phyloP scores from a whole-genome alignment of 2,797 vertebrate species.

The Pachyuromys duprasi region DNA sequence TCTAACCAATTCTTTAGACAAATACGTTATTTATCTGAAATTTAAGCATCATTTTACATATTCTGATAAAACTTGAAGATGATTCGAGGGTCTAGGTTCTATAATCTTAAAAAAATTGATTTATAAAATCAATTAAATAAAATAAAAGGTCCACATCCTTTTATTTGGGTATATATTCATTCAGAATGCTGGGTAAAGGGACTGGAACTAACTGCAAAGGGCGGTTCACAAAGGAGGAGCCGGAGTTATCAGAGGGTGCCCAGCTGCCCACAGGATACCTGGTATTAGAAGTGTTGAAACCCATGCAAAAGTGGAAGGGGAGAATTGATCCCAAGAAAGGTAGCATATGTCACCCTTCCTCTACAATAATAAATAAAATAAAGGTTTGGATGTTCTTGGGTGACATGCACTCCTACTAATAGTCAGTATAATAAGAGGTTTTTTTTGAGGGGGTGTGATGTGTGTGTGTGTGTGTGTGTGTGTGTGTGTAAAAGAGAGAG shows the following conservation, averaged over 20 bases:
- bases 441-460: background rate
- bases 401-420: background rate
- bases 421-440: background rate
- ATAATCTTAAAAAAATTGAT: background rate
- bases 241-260: fast-evolving
- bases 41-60: background rate
- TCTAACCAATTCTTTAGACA: background rate
- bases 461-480: background rate
- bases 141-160: background rate
- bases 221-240: background rate
- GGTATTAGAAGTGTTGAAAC: background rate
- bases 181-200: background rate
- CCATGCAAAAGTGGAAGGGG: background rate
- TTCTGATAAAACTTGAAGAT: background rate
- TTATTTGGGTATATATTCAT: background rate
- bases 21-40: background rate
- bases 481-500: background rate
- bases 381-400: background rate
- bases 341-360: background rate
- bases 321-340: background rate
- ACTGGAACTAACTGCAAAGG: background rate
- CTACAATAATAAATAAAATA: background rate
- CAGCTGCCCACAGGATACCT: background rate
- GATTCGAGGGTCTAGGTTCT: background rate
- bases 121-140: no score